Evolutionary conservation across 2,797 vertebrate species (phyloP).

Genomic region (Chrysocyon brachyurus): DNA sequence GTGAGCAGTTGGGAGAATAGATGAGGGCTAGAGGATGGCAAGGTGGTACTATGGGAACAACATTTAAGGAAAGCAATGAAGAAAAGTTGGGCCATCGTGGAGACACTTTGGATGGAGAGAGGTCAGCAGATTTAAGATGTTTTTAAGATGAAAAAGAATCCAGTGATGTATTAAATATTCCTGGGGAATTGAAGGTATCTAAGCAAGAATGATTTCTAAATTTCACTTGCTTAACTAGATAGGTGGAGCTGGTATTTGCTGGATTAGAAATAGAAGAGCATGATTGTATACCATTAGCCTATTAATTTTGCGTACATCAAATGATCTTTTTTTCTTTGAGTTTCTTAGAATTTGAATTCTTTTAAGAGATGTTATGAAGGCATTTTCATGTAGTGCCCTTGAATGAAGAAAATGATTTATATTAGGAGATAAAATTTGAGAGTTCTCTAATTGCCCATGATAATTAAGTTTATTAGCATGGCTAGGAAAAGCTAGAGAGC

Average conservation of each 20-base stretch:
- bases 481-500: background rate
- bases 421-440: background rate
- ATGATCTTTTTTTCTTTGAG: background rate
- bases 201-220: background rate
- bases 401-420: background rate
- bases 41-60: background rate
- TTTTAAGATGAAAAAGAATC: background rate
- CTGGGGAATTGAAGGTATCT: background rate
- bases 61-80: background rate
- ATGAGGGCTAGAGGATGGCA: background rate
- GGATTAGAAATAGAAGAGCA: background rate
- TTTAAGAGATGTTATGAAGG: background rate
- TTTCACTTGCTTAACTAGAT: background rate
- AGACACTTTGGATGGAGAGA: background rate
- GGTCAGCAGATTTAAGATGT: background rate
- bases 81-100: background rate
- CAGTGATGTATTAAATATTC: background rate
- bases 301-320: background rate
- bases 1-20: background rate
- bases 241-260: background rate
- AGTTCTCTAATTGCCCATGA: background rate
- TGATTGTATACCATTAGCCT: background rate
- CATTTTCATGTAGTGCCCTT: background rate
- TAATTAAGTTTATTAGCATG: background rate
- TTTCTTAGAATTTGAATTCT: conserved; percentile 24